phyloP scores from a whole-genome alignment of 2,888 invertebrate genomes.

The Drosophila infuscata region DNA sequence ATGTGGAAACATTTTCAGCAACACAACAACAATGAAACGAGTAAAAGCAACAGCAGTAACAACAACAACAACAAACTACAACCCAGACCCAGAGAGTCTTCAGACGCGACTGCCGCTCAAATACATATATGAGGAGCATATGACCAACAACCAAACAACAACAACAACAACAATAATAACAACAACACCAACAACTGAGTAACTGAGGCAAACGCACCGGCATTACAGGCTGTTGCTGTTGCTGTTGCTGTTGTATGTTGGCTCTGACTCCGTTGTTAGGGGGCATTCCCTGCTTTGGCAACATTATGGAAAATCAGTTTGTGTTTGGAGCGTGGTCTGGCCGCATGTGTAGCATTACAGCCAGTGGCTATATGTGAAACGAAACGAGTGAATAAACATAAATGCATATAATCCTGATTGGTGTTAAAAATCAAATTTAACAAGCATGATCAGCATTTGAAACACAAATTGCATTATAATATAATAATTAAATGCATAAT shows the following conservation, averaged over 20 bases:
- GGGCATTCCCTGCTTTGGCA: constrained; percentile 77
- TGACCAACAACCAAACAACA: constrained; percentile 30
- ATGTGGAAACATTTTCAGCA: constrained; percentile 85
- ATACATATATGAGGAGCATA: constrained; percentile 33
- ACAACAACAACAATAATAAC: constrained; percentile 27
- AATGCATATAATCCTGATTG: constrained; percentile 21
- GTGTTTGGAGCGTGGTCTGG: constrained; percentile 72
- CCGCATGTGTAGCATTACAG: constrained; percentile 54
- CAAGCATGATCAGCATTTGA: not conserved
- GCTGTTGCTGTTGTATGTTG: constrained; percentile 59
- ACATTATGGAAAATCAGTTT: constrained; percentile 80
- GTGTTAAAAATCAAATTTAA: constrained; percentile 12
- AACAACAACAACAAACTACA: constrained; percentile 30
- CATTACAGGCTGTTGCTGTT: constrained; percentile 73
- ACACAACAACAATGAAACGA: constrained; percentile 43
- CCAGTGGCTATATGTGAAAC: constrained; percentile 10
- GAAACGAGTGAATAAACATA: constrained; percentile 27
- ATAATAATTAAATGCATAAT: not conserved
- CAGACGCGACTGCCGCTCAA: constrained; percentile 54
- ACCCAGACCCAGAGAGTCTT: constrained; percentile 68
- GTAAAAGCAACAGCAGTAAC: constrained; percentile 41
- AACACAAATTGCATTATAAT: not conserved
- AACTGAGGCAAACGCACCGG: constrained; percentile 69
- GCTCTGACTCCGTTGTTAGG: constrained; percentile 70
- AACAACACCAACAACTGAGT: constrained; percentile 26